Evolutionary conservation across 2,888 invertebrate genomes (phyloP).

Genomic region (Hydropsyche betteni): DNA sequence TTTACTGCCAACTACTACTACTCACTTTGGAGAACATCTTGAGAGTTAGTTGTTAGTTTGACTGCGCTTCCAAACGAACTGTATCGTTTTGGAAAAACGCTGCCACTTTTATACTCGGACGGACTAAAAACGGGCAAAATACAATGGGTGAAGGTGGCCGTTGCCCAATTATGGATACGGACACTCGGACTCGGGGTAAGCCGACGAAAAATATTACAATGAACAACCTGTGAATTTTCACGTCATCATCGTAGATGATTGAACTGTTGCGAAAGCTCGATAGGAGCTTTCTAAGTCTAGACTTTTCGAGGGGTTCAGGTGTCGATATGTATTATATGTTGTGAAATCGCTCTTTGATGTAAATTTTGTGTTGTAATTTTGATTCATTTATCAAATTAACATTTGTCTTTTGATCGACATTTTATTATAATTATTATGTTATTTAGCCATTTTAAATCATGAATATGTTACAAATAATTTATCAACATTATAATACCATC

Average conservation of each 20-base stretch:
- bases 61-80: slow-evolving; percentile 38
- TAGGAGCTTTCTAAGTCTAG: too few species aligned
- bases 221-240: slow-evolving; percentile 39
- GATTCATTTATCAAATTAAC: too few species aligned
- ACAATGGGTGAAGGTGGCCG: slow-evolving; percentile 44
- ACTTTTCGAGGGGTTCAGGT: too few species aligned
- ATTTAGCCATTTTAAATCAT: too few species aligned
- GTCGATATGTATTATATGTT: too few species aligned
- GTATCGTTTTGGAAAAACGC: slow-evolving; percentile 42
- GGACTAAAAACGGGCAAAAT: slow-evolving; percentile 29
- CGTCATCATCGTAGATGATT: slow-evolving; percentile 44
- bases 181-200: slow-evolving; percentile 19
- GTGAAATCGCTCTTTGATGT: too few species aligned
- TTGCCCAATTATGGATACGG: slow-evolving; percentile 44
- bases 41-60: slow-evolving; percentile 29
- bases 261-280: slow-evolving; percentile 42
- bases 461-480: too few species aligned
- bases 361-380: too few species aligned
- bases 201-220: background rate
- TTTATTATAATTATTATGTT: too few species aligned
- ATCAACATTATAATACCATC: too few species aligned
- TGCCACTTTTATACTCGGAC: slow-evolving; percentile 32
- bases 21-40: slow-evolving; percentile 35
- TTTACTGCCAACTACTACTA: too few species aligned
- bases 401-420: too few species aligned